Conservation (phyloP, 2,888 invertebrate genomes). For the Melanostoma scalare region DNA sequence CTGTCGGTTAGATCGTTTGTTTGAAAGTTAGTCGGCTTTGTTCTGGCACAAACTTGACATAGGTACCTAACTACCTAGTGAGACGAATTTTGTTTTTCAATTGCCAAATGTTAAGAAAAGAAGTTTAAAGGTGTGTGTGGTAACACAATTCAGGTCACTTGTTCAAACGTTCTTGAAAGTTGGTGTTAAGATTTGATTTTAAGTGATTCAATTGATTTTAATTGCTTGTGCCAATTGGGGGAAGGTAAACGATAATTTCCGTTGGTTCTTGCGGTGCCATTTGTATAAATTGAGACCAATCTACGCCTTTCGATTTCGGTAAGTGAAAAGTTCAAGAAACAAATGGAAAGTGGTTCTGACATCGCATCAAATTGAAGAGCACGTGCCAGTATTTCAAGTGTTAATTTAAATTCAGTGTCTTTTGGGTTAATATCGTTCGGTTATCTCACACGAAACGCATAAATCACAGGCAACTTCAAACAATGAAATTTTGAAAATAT, state of each 20-base stretch:
- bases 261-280: conserved; percentile 1
- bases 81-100: background rate
- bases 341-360: background rate
- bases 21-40: background rate
- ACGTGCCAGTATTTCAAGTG: conserved; percentile 21
- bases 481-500: conserved; percentile 4
- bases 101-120: background rate
- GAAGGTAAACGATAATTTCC: conserved; percentile 20
- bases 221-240: conserved; percentile 12
- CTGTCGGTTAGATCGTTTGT: conserved; percentile 47
- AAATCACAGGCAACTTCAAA: background rate
- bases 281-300: conserved; percentile 35
- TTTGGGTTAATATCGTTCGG: conserved; percentile 9
- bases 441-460: background rate
- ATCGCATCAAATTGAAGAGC: background rate
- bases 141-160: background rate
- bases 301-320: conserved; percentile 19
- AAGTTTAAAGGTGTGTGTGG: background rate
- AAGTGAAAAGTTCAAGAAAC: background rate
- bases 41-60: background rate
- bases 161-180: background rate
- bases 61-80: background rate
- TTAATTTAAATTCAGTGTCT: background rate
- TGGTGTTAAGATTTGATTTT: background rate
- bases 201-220: conserved; percentile 56